Conservation (phyloP, 2,113 vertebrate genomes). For the Leucoraja erinaceus region DNA sequence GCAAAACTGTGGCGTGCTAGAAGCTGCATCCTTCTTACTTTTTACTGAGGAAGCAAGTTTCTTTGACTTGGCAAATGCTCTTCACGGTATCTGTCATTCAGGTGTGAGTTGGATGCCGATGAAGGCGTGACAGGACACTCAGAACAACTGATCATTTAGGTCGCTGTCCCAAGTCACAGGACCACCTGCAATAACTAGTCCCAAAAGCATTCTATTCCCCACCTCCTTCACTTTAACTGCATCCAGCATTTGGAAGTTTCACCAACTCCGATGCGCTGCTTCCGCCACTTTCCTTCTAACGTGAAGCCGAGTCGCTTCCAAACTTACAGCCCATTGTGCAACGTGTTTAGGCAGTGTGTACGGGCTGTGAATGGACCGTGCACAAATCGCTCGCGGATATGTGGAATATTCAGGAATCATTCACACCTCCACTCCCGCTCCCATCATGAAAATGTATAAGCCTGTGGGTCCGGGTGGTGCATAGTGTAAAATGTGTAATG, state of each 20-base stretch:
- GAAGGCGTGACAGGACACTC: neutral
- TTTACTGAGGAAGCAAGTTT: constrained; percentile 31
- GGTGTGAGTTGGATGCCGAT: neutral
- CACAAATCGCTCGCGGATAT: neutral
- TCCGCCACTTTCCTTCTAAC: neutral
- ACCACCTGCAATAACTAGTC: neutral
- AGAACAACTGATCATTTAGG: neutral
- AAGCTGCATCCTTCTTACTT: constrained; percentile 28
- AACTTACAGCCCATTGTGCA: neutral
- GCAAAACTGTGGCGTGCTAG: constrained; percentile 23
- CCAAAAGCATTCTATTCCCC: neutral
- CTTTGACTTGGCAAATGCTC: constrained; percentile 28
- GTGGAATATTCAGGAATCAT: neutral
- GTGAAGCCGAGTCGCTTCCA: neutral
- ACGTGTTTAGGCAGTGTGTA: neutral
- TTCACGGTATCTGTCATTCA: neutral
- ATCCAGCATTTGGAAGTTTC: neutral
- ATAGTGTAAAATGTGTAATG: neutral
- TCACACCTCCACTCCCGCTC: neutral
- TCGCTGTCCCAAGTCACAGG: neutral
- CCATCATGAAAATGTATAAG: neutral
- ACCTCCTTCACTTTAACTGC: neutral
- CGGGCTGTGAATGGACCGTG: neutral
- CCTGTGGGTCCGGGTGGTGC: neutral
- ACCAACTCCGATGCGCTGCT: neutral